Percentiles rank a stretch among this genome's conserved stretches.
phyloP scores from a whole-genome alignment of 2,113 vertebrate genomes.

The Entomyzon cyanotis region DNA sequence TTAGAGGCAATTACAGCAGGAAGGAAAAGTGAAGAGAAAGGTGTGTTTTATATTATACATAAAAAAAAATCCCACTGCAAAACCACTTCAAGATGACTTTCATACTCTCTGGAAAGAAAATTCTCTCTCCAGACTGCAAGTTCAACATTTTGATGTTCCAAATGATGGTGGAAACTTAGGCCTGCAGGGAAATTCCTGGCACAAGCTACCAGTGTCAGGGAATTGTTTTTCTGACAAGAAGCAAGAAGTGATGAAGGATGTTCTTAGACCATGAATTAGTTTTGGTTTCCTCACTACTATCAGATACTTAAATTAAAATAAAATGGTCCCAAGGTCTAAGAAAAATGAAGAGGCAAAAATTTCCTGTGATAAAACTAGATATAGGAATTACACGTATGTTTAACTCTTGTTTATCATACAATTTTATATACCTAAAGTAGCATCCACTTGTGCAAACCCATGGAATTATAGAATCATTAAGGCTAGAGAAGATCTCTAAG shows the following conservation, averaged over 20 bases:
- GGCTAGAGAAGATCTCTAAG: background rate
- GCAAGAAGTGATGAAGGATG: conserved; percentile 53
- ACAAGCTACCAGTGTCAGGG: conserved; percentile 15
- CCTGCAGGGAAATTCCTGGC: conserved; percentile 58
- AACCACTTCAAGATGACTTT: conserved; percentile 11
- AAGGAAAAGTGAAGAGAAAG: background rate
- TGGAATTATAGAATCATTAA: background rate
- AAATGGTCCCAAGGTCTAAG: background rate
- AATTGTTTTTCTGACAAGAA: conserved; percentile 69
- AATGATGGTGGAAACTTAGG: background rate
- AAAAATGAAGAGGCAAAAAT: background rate
- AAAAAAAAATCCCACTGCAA: background rate
- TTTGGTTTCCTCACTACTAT: conserved; percentile 1
- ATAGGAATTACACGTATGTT: background rate
- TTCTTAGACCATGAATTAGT: conserved; percentile 41
- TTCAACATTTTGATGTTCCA: conserved; percentile 52
- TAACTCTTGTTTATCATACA: background rate
- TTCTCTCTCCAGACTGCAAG: background rate
- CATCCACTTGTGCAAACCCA: background rate
- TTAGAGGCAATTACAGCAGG: background rate
- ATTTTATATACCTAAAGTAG: background rate
- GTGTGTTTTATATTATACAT: background rate
- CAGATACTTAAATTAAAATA: conserved; percentile 18
- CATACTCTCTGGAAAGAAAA: conserved; percentile 3
- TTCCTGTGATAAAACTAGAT: background rate